Evolutionary conservation across 2,113 vertebrate genomes (phyloP).

Genomic region (Oreotrochilus melanogaster): DNA sequence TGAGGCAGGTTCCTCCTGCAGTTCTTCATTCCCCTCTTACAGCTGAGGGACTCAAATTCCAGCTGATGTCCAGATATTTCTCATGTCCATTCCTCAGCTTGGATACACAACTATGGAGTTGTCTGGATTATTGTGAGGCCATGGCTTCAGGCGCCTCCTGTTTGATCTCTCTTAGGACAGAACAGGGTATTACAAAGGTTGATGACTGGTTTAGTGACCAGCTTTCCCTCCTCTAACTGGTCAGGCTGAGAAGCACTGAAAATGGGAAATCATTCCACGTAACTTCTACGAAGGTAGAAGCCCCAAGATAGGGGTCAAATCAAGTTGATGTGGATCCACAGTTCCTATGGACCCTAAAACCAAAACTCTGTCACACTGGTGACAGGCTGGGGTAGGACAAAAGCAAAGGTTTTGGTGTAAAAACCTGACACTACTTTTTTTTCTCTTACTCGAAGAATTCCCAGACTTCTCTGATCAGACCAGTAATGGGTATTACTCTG

Average conservation of each 20-base stretch:
- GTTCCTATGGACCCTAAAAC: not conserved
- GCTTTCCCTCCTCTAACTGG: not conserved
- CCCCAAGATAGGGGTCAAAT: not conserved
- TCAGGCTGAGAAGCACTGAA: not conserved
- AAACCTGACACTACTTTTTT: not conserved
- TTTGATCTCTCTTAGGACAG: not conserved
- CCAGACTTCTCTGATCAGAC: not conserved
- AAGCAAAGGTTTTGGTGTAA: not conserved
- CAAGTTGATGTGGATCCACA: not conserved
- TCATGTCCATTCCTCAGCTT: not conserved
- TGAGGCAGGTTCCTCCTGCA: not conserved
- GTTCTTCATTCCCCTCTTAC: not conserved
- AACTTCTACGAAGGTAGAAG: rapidly evolving
- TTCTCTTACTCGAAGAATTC: not conserved
- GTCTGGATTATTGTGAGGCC: rapidly evolving
- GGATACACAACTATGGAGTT: not conserved
- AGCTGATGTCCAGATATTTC: not conserved
- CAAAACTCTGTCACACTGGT: not conserved
- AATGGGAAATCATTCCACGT: not conserved
- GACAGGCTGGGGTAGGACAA: not conserved
- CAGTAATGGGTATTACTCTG: not conserved
- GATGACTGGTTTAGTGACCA: not conserved
- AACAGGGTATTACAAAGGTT: not conserved
- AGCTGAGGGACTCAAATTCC: not conserved
- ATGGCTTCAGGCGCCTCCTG: not conserved